Percentiles rank a stretch among this genome's conserved stretches.
phyloP scores from a whole-genome alignment of 2,888 invertebrate species.

The Metellina segmentata region DNA sequence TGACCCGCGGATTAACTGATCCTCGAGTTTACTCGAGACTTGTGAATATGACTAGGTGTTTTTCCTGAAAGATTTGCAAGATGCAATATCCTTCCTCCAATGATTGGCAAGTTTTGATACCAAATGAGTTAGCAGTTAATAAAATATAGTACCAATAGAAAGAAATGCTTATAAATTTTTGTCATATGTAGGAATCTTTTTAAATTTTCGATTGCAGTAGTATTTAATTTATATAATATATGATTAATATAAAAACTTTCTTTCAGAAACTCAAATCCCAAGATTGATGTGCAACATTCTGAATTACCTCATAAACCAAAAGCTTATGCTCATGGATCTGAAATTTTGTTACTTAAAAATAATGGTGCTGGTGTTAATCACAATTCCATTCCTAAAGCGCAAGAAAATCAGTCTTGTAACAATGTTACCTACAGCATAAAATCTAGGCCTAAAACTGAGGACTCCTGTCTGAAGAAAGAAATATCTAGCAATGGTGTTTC shows the following conservation, averaged over 20 bases:
- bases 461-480: not conserved
- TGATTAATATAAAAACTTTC: not conserved
- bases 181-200: not conserved
- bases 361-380: not conserved
- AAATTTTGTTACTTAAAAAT: not conserved
- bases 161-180: not conserved
- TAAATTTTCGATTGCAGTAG: not conserved
- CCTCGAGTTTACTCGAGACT: too few species aligned
- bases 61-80: too few species aligned
- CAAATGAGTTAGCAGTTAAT: too few species aligned
- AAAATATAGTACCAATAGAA: too few species aligned
- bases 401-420: not conserved
- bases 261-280: constrained; percentile 2
- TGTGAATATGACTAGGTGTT: too few species aligned
- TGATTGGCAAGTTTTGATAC: too few species aligned
- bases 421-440: not conserved
- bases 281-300: not conserved
- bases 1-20: too few species aligned
- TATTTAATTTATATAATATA: not conserved
- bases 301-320: not conserved
- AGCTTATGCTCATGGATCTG: constrained; percentile 24
- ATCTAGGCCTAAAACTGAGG: not conserved
- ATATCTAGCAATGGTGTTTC: constrained; percentile 7
- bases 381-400: not conserved
- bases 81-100: too few species aligned